Base-by-base conservation (phyloP, 2,113 vertebrate species). In the Leiothrix lutea region DNA sequence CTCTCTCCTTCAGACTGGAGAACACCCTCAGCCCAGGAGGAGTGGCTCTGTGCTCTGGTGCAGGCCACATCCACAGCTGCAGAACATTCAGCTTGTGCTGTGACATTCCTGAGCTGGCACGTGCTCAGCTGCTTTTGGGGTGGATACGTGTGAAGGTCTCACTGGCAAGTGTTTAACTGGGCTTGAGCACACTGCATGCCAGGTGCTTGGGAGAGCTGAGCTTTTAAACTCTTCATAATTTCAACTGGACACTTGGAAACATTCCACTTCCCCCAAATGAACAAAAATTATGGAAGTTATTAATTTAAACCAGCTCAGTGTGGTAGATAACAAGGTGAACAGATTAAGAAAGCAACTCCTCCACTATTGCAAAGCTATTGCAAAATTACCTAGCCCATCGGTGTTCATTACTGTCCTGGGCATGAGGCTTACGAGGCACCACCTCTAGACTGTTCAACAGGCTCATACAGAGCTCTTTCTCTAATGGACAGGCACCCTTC, bases 251-350 rank as follows among this genome's bases (percentile, higher is more conserved):
- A 58, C 17, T 31, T 54, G 53, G 20, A 35, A 45, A 53, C 19
- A 20, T 0, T 3, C 2, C 2, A 8, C 10, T 12, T 12, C 40
- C 2, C 4, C 5, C 3, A 28, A n/a, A 29, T 65, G 25, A 28
- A 53, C 40, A 48, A n/a, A 74, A 74, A 65, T 28, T 31, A 57
- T 1, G 7, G 9, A 53, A 53, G 9, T 69, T 75, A 48, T 8
- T 82, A 9, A 77, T 88, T 65, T 57, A 75, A 94, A 64, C 10
- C 9, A 71, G 33, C 24, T 75, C 45, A 44, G 20, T n/a, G 23
- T 28, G 22, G 45, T 11, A 88, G 40, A 25, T 35, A 85, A 62
- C 15, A 70, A 74, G 14, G 9, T 4, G 1, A 85, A 79, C 5
- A 23, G 14, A 85, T 64, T 71, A 88, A 51, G 51, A 85, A 45